Base-by-base conservation (phyloP, 2,888 invertebrate species). In the Stenurella melanura region DNA sequence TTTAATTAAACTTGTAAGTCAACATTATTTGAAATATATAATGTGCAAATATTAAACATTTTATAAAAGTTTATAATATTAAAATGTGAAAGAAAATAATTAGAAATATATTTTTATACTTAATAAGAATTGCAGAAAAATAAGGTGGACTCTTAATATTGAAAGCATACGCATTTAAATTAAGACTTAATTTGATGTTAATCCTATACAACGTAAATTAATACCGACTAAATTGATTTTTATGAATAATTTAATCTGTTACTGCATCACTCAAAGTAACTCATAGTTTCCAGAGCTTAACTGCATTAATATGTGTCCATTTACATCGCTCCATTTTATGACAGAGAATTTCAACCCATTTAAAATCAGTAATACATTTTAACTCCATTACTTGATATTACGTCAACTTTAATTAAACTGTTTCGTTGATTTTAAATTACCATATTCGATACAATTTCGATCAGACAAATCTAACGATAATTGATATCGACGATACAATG, bases 241-340 rank as follows among this genome's bases (percentile, higher is more conserved):
- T 15, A 42, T 34, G 30, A 34, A 34, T 42, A 42, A 42, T 42
- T 42, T 42, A 15, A 42, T 42, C 7, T 42, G 42, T 17, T 38
- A 30, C 38, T 63, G 38, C 63, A 63, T 63, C 34, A 34, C 5
- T 63, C 63, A 63, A 63, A 63, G 63, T 63, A 30, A 63, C 17
- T 34, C 63, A 38, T 63, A 63, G 63, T 30, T 34, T 63, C 38
- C 63, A 38, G 38, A 38, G 38, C 38, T 34, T 63, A 63, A 63
- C 10, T 18, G 63, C n/a, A 63, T 63, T 34, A 38, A 30, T 38
- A 63, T 17, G 38, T 38, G 38, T 63, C 63, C 63, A 63, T 63
- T 63, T 63, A 17, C 38, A 38, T 18, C 17, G 63, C 26, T 21
- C 63, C 34, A 34, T 17, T 63, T 63, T 63, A 17, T 63, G 34